Evolutionary conservation across 1,140 invertebrate species (phyloP).

Genomic region (Pseudoatta argentina): DNA sequence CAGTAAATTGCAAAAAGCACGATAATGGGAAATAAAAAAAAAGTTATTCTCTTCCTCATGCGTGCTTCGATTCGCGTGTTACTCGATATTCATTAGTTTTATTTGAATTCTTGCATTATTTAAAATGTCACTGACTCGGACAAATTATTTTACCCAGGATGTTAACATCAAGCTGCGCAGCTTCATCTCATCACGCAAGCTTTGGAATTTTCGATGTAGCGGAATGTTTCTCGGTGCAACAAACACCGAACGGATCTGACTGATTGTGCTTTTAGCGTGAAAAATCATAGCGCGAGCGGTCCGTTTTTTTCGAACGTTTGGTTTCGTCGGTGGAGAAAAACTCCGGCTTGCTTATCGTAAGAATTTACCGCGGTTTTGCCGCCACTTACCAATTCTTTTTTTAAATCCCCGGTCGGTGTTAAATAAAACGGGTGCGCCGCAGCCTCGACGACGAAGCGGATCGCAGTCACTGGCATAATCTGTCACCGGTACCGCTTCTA

Average conservation of each 20-base stretch:
- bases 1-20: constrained; percentile 7
- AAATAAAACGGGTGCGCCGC: constrained; percentile 25
- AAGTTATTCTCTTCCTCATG: background rate
- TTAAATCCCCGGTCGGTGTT: constrained; percentile 23
- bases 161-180: background rate
- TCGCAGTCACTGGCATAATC: constrained; percentile 81
- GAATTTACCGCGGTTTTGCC: constrained; percentile 57
- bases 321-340: background rate
- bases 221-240: constrained; percentile 4
- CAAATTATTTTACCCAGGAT: background rate
- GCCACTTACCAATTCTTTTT: background rate
- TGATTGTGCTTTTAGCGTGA: constrained; percentile 47
- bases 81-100: background rate
- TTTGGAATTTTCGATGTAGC: background rate
- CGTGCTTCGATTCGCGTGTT: background rate
- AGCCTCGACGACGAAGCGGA: constrained; percentile 53
- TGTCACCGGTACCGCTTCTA: constrained; percentile 84
- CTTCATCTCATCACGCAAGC: background rate
- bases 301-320: background rate
- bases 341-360: constrained; percentile 39
- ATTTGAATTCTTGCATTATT: background rate
- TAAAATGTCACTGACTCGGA: background rate
- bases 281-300: constrained; percentile 20
- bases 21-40: constrained; percentile 10
- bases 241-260: constrained; percentile 15